Percentiles rank a stretch among this genome's conserved stretches.
phyloP scores from a whole-genome alignment of 2,797 vertebrate species.

The Furcifer pardalis region DNA sequence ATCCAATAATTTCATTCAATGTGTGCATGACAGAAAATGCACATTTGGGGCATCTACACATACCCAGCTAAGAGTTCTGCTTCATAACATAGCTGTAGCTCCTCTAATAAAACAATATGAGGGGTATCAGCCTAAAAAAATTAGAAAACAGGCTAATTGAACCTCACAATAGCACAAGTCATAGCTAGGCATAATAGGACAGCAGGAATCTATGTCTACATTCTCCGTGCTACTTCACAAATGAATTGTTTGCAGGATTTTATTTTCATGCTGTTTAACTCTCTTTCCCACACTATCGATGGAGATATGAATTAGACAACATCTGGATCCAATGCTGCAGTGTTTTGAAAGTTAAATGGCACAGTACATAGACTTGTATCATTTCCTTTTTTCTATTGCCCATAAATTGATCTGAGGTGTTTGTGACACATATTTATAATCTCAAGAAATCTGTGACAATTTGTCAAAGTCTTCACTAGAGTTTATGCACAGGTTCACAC shows the following conservation, averaged over 20 bases:
- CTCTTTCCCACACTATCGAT: constrained; percentile 8
- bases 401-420: not conserved
- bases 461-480: not conserved
- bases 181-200: not conserved
- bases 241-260: not conserved
- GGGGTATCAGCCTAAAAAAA: not conserved
- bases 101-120: not conserved
- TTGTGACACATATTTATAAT: not conserved
- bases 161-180: not conserved
- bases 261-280: not conserved
- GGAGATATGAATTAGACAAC: constrained; percentile 2
- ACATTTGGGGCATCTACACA: not conserved
- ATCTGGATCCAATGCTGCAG: not conserved
- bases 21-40: not conserved
- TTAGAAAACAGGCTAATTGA: not conserved
- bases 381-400: not conserved
- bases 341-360: not conserved
- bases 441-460: not conserved
- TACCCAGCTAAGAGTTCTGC: no score
- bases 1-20: not conserved
- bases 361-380: not conserved
- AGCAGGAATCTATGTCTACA: not conserved
- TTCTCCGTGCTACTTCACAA: not conserved
- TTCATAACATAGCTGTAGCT: not conserved
- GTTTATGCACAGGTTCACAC: not conserved